Base-by-base conservation (phyloP, 2,888 invertebrate species). In the Drosophila recens region DNA sequence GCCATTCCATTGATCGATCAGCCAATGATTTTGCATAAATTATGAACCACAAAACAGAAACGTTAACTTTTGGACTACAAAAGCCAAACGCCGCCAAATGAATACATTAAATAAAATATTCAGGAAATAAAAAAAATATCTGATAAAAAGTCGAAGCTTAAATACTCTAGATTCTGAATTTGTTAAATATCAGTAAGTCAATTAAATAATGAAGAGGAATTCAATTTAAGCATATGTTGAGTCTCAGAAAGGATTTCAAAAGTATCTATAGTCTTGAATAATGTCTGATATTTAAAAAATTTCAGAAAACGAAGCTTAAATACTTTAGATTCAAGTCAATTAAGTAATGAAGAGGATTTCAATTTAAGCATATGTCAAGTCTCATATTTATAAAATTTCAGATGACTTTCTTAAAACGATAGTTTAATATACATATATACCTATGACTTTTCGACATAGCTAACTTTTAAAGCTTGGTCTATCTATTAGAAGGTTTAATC, bases 1-100 rank as follows among this genome's bases (percentile, higher is more conserved):
- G 58, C 27, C 58, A 48, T 48, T 46, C 80, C 77, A 81, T 84
- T 87, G 84, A 84, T 87, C 88, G 84, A 84, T 84, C 84, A 82
- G 67, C 68, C 86, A 78, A 89, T 87, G 88, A 87, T 85, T 87
- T 89, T 87, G 87, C 87, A 87, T 87, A 87, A 87, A 87, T 89
- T 87, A 87, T 70, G 49, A 72, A 61, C 66, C 58, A 74, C 65
- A 74, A 68, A 72, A 70, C 61, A 66, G 67, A 77, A 75, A 79
- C 56, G 69, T 77, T 53, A 74, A 76, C 72, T 72, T 73, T 43
- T 57, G 20, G 71, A 80, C 80, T 71, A 87, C 87, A 84, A 84
- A 83, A 72, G 82, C 75, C 78, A 59, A 84, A 82, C 33, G 82
- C 82, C 78, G 87, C 76, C 71, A 65, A 74, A 80, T 70, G 64